Evolutionary conservation across 2,888 invertebrate genomes (phyloP).

Genomic region (Dryococelus australis): DNA sequence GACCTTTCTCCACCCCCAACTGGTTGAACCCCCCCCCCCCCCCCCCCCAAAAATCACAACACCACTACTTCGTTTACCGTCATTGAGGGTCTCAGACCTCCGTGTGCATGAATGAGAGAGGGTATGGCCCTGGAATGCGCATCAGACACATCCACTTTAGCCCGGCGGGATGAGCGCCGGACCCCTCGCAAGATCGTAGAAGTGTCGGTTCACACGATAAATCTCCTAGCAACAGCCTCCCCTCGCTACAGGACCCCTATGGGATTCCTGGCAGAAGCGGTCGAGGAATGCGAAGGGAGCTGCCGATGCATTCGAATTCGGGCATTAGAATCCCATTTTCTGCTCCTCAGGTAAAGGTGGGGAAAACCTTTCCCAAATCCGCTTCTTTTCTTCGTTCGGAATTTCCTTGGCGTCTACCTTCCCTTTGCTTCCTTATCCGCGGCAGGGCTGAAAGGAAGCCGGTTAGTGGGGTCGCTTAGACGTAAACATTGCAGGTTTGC

Average conservation of each 20-base stretch:
- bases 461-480: too few species aligned
- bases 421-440: too few species aligned
- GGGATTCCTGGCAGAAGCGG: neutral
- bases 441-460: too few species aligned
- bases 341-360: neutral
- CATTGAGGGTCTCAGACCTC: neutral
- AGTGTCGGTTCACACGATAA: neutral
- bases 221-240: neutral
- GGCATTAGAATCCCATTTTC: neutral
- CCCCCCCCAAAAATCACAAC: too few species aligned
- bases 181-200: neutral
- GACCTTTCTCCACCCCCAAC: neutral
- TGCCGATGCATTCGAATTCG: neutral
- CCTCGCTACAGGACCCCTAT: neutral
- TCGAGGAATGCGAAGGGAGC: neutral
- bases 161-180: neutral
- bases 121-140: neutral
- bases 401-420: neutral
- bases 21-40: neutral
- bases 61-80: neutral
- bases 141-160: neutral
- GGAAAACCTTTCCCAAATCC: neutral
- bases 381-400: neutral
- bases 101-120: neutral
- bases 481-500: too few species aligned